Evolutionary conservation across 2,113 vertebrate species (phyloP), one percentile per base, ranked within the genome.

Genomic region (Odobenus rosmarus): DNA sequence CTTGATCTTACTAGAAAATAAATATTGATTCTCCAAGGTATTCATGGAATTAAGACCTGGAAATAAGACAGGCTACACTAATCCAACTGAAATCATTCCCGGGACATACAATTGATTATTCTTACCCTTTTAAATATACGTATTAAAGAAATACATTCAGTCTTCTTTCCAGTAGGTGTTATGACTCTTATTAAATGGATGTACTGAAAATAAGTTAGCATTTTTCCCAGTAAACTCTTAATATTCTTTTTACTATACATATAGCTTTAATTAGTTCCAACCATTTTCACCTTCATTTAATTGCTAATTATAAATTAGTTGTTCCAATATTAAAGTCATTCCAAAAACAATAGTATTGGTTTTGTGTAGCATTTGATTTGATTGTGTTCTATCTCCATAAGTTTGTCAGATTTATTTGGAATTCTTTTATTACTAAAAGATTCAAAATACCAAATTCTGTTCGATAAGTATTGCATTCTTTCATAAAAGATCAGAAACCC

Each of bases 401-500:
- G n/a, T 71, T 13, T 76, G 12, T 59, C 55, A 87, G 19, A 42
- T 90, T 94, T 90, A 46, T 49, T 90, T 84, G 24, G 24, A 88
- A 91, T 72, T 0, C 1, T 90, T 87, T 95, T 28, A 71, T 36
- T 31, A 92, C 95, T 90, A 87, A 84, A 97, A 94, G 39, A 81
- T 55, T 94, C 12, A 71, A 3, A 69, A 72, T 77, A 23, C 88
- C 64, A 93, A 90, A 64, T 4, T 82, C 4, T 19, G 88, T 53
- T 24, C 10, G 67, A 36, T 23, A 76, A 88, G 42, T 49, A 92
- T 46, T 69, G 7, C 2, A 76, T 87, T 61, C 0, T 93, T 88
- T 69, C 64, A 85, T 76, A 62, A 94, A 96, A 10, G 3, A 85
- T 76, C 6, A 83, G 39, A 80, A 33, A 28, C 7, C 13, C 24